A percentile compares a stretch with the other conserved stretches of the same genome.
Conservation (phyloP, 2,113 vertebrate genomes). For the Ivindomyrus marchei region DNA sequence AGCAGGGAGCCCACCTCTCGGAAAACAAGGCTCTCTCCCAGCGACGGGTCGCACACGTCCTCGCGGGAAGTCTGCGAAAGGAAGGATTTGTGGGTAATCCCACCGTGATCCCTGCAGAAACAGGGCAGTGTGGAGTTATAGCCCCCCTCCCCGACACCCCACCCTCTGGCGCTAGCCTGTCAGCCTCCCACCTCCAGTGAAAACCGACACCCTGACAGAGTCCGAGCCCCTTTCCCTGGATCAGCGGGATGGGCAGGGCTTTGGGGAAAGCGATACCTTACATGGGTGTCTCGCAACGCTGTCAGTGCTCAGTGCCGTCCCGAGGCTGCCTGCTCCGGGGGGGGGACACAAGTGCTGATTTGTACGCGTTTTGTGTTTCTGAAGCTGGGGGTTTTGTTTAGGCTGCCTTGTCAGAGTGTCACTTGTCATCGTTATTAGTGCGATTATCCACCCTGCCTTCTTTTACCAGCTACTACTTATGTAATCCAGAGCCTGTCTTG, state of each 20-base stretch:
- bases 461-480: neutral
- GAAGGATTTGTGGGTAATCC: slow-evolving; percentile 24
- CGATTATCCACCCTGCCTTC: neutral
- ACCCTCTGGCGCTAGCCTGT: neutral
- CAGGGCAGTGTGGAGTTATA: neutral
- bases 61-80: slow-evolving; percentile 12
- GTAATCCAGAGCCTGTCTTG: neutral
- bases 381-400: neutral
- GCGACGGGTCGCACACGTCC: neutral
- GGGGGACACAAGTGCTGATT: too few species aligned
- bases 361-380: neutral
- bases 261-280: neutral
- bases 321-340: neutral
- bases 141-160: neutral
- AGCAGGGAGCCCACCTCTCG: neutral
- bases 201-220: neutral
- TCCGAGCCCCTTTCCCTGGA: neutral
- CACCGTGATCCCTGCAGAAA: slow-evolving; percentile 11
- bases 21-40: neutral
- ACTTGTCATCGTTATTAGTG: neutral
- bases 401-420: neutral
- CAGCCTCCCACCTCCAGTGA: slow-evolving; percentile 5
- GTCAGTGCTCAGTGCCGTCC: neutral
- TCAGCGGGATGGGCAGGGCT: neutral
- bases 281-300: neutral